phyloP scores from a whole-genome alignment of 1,140 invertebrate genomes.

The Piezodorus guildinii region DNA sequence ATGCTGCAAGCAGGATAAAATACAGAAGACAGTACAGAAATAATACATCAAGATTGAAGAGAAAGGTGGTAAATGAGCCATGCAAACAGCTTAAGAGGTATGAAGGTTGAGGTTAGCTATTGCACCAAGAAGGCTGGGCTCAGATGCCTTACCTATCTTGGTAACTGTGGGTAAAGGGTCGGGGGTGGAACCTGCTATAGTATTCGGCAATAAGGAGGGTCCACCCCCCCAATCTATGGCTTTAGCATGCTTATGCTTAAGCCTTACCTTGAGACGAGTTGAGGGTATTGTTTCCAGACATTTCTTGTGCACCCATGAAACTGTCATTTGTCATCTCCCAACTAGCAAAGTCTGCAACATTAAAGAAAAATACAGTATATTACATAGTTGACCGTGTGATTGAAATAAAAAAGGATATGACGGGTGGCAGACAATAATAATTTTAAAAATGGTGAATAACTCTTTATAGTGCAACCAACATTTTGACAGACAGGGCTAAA shows the following conservation, averaged over 20 bases:
- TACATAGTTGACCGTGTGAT: no score
- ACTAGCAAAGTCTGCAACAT: background rate
- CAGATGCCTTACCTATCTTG: background rate
- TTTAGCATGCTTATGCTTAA: conserved; percentile 5
- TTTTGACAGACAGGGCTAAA: no score
- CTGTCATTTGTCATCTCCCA: conserved; percentile 10
- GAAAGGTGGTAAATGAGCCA: background rate
- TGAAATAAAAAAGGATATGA: no score
- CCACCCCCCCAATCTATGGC: background rate
- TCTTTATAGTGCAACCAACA: no score
- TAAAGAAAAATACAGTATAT: no score
- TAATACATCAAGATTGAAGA: background rate
- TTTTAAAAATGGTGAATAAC: no score
- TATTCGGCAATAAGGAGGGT: background rate
- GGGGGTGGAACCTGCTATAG: background rate
- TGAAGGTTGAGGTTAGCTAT: background rate
- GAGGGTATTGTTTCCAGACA: background rate
- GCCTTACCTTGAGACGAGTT: conserved; percentile 10
- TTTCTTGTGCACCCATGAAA: conserved; percentile 12
- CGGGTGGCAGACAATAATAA: no score
- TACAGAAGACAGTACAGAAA: background rate
- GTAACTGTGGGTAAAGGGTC: background rate
- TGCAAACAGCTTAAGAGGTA: background rate
- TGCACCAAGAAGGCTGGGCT: conserved; percentile 2
- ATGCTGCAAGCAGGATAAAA: conserved; percentile 1